A percentile compares a stretch with the other conserved stretches of the same genome.
Conservation (phyloP, 2,113 vertebrate genomes). For the Oryzias curvinotus region DNA sequence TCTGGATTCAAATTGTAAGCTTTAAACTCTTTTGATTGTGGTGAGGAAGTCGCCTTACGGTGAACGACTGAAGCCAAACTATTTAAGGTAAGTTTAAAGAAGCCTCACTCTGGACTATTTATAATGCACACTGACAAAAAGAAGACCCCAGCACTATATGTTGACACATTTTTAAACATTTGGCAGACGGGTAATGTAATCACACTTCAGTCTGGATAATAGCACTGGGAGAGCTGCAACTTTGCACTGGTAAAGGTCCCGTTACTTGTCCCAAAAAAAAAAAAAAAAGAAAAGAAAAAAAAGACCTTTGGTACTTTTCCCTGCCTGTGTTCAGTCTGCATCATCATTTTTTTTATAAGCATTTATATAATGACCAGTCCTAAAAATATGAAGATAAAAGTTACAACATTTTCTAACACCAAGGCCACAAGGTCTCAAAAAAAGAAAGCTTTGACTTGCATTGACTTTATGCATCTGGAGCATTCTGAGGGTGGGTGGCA, state of each 20-base stretch:
- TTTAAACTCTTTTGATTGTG: too few species aligned
- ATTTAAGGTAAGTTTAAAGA: constrained; percentile 19
- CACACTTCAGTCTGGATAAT: constrained; percentile 18
- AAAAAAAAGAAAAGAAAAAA: too few species aligned
- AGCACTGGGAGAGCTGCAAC: neutral
- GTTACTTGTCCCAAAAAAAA: too few species aligned
- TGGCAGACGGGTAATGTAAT: constrained; percentile 9
- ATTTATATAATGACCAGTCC: neutral
- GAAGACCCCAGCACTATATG: constrained; percentile 8
- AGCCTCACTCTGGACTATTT: constrained; percentile 27
- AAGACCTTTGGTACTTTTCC: too few species aligned
- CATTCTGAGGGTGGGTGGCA: neutral
- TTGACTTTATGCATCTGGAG: neutral
- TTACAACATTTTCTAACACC: neutral
- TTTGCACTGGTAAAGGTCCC: too few species aligned
- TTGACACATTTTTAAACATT: constrained; percentile 31
- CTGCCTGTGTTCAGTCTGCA: too few species aligned
- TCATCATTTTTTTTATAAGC: too few species aligned
- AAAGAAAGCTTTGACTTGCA: neutral
- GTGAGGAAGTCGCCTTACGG: neutral
- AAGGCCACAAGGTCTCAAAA: neutral
- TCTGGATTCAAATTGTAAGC: too few species aligned
- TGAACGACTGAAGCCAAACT: neutral
- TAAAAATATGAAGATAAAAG: neutral
- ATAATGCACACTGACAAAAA: constrained; percentile 34